Percentiles rank a stretch among this genome's conserved stretches.
Conservation (phyloP, 2,888 invertebrate species). For the Tinea trinotella region DNA sequence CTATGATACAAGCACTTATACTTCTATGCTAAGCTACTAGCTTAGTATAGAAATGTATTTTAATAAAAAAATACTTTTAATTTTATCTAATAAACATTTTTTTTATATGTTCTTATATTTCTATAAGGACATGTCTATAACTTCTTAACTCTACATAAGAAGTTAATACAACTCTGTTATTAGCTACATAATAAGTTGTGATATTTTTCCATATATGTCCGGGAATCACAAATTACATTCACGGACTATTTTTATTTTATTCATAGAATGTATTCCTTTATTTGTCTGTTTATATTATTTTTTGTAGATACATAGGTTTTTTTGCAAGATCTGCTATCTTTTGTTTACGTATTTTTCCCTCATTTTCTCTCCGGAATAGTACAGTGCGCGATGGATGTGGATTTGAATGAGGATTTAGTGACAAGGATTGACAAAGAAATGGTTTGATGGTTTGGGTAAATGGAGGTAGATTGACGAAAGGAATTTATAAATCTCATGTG, state of each 20-base stretch:
- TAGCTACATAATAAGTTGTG: conserved; percentile 65
- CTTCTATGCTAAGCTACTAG: no score
- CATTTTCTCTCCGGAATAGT: not conserved
- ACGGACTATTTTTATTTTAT: conserved; percentile 68
- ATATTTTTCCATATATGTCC: conserved; percentile 55
- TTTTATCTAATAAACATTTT: no score
- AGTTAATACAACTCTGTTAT: conserved; percentile 65
- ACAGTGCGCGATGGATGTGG: no score
- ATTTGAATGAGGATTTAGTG: no score
- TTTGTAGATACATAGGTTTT: not conserved
- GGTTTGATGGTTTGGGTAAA: no score
- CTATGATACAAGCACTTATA: no score
- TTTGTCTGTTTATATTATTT: conserved; percentile 56
- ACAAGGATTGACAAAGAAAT: no score
- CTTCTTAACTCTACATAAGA: conserved; percentile 29
- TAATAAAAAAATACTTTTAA: no score
- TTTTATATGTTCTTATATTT: no score
- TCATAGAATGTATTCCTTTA: conserved; percentile 64
- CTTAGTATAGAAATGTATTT: no score
- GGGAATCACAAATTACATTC: conserved; percentile 59
- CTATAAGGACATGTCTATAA: conserved; percentile 34
- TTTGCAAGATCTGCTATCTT: not conserved
- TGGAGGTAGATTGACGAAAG: no score
- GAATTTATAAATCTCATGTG: no score
- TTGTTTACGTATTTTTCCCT: not conserved